Base-by-base conservation (phyloP, 2,888 invertebrate genomes). In the Drosophila meridionalis region DNA sequence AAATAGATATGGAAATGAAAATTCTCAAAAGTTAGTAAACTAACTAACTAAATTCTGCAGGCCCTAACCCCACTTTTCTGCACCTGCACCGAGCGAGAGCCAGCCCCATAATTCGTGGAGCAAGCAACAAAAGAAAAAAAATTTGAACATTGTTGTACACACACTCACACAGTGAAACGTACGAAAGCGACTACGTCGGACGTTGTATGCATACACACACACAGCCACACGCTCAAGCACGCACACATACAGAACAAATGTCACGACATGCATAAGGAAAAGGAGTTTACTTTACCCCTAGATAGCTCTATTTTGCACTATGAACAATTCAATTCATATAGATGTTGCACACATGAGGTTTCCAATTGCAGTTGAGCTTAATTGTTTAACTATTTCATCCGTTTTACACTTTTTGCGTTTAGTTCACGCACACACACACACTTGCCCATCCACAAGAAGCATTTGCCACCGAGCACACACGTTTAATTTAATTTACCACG, bases 91-190 rank as follows among this genome's bases (percentile, higher is more conserved):
- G 65, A 70, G 71, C 76, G 69, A 72, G 69, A 71, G 77, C 70
- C 80, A 83, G 82, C 85, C 81, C 89, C 82, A 90, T 76, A 82
- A 83, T 89, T 78, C 75, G 77, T 79, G 85, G 87, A 87, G 77
- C 83, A 80, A 83, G 78, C 89, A 73, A 87, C 73, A 76, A 77
- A 90, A 80, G 80, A 43, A 83, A 45, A 40, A 84, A 84, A 84
- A 84, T 84, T 87, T 89, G 84, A 87, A 84, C 84, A 87, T 84
- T 89, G 84, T 84, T 84, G 84, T 84, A 84, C 90, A 89, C 83
- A 80, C 65, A 78, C 57, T 69, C 60, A 71, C 63, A 65, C 40
- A 60, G 59, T 60, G 36, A 62, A 58, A 57, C 55, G 75, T 69
- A 83, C 71, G 72, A 60, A 6, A 58, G 50, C 53, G 34, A 55